Conservation (phyloP, 2,888 invertebrate species). For the Macaria liturata region DNA sequence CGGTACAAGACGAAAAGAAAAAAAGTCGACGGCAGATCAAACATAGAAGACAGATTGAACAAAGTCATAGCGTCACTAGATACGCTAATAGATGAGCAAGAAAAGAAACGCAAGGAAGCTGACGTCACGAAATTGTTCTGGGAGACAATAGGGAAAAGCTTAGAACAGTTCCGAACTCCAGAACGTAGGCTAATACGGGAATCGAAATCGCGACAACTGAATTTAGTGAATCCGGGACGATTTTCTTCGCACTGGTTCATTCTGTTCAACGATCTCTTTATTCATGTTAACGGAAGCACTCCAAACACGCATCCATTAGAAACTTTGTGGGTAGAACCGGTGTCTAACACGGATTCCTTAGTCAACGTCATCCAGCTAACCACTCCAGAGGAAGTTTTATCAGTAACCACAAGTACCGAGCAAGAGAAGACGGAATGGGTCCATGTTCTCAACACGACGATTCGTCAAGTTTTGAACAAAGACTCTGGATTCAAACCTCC, state of each 20-base stretch:
- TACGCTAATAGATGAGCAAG: constrained; percentile 85
- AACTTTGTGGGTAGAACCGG: constrained; percentile 91
- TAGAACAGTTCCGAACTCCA: constrained; percentile 84
- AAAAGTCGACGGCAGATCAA: constrained; percentile 64
- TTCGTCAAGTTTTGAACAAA: constrained; percentile 86
- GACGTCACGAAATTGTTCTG: constrained; percentile 89
- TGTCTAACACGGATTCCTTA: constrained; percentile 85
- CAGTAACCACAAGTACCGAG: constrained; percentile 85
- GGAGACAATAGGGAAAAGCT: constrained; percentile 86
- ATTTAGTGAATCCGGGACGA: constrained; percentile 86
- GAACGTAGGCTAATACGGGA: constrained; percentile 90
- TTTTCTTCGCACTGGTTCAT: constrained; percentile 92
- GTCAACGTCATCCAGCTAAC: constrained; percentile 87
- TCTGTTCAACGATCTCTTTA: constrained; percentile 91
- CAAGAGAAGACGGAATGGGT: constrained; percentile 92
- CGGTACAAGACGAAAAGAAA: constrained; percentile 73
- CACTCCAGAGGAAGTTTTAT: constrained; percentile 90
- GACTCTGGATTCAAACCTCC: constrained; percentile 86
- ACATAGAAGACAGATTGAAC: constrained; percentile 79
- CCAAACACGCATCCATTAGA: constrained; percentile 86
- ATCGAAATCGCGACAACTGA: constrained; percentile 87
- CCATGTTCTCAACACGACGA: constrained; percentile 88
- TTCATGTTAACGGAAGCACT: constrained; percentile 88
- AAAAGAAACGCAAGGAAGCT: constrained; percentile 85
- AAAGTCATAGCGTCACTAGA: constrained; percentile 85